These are phyloP conservation scores for Smutsia temminckii DNA, from an alignment of 2,797 vertebrate genomes.

Conservation along the genomic window DNA sequence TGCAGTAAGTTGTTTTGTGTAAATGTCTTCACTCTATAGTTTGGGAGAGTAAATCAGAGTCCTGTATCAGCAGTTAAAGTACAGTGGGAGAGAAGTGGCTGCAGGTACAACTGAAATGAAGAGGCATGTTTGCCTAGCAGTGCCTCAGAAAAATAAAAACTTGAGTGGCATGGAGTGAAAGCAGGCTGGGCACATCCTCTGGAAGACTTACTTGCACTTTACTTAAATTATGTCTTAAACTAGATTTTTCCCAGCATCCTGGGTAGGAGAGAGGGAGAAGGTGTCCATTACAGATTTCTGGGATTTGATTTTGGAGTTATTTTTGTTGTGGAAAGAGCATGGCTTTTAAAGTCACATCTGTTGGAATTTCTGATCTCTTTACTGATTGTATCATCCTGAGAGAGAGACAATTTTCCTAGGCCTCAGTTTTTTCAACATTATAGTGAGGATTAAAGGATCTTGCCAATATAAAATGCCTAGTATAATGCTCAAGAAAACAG, in stretches of 20 bases:
- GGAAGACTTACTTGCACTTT: not conserved
- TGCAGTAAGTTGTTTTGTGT: constrained; percentile 55
- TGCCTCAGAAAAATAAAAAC: constrained; percentile 48
- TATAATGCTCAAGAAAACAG: not conserved
- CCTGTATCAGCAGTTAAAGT: constrained; percentile 71
- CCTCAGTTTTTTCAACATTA: not conserved
- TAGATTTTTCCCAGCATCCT: not conserved
- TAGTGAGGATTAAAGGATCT: not conserved
- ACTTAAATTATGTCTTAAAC: not conserved
- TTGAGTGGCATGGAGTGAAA: not conserved
- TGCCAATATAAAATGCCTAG: not conserved
- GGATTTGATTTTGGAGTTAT: not conserved
- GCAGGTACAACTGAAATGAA: constrained; percentile 62
- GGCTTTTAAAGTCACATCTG: not conserved
- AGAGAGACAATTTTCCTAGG: not conserved
- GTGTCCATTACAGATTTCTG: not conserved
- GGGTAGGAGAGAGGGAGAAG: not conserved
- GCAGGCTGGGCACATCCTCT: not conserved
- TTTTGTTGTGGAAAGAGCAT: not conserved
- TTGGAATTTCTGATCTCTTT: not conserved
- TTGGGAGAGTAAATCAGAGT: constrained; percentile 61
- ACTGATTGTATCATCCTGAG: not conserved
- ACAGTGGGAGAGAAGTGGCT: constrained; percentile 64
- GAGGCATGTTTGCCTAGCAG: constrained; percentile 12
- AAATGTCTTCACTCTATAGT: constrained; percentile 62